A percentile compares a stretch with the other conserved stretches of the same genome.
Conservation (phyloP, 2,113 vertebrate genomes). For the Embiotoca jacksoni region DNA sequence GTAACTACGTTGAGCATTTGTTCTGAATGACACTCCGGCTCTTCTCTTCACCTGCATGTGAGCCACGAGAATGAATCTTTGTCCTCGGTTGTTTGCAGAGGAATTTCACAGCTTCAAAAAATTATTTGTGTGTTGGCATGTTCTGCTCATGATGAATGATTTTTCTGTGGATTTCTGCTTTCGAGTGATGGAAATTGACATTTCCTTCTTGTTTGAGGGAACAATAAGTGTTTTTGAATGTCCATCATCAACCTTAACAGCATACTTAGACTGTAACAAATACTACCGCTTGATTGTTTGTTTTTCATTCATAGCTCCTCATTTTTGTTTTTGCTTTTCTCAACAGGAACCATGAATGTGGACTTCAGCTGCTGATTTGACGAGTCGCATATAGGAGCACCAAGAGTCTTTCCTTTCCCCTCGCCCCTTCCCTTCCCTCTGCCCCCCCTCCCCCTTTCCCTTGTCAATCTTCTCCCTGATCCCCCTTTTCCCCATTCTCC, state of each 20-base stretch:
- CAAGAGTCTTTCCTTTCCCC: conserved; percentile 39
- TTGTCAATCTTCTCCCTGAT: conserved; percentile 64
- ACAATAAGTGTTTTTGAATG: conserved; percentile 14
- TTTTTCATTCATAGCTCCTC: conserved; percentile 8
- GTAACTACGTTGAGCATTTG: conserved; percentile 14
- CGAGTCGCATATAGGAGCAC: conserved; percentile 60
- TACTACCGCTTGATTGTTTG: neutral
- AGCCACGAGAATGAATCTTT: conserved; percentile 23
- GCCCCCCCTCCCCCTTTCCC: conserved; percentile 62
- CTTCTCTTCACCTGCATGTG: conserved; percentile 32
- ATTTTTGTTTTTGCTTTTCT: conserved; percentile 11
- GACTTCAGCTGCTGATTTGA: conserved; percentile 62
- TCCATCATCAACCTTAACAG: neutral
- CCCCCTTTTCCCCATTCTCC: conserved; percentile 65
- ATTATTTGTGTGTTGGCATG: neutral
- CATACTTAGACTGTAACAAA: conserved; percentile 23
- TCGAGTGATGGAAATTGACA: conserved; percentile 7
- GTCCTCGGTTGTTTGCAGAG: neutral
- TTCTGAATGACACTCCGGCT: conserved; percentile 7
- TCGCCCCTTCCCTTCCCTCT: conserved; percentile 41
- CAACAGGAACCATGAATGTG: conserved; percentile 72
- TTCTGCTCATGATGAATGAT: conserved; percentile 9
- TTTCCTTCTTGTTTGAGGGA: neutral
- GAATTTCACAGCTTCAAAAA: conserved; percentile 29
- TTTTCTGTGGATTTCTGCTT: conserved; percentile 22